A percentile compares a stretch with the other conserved stretches of the same genome.
Evolutionary conservation across 1,140 invertebrate species (phyloP).

Genomic region (Zophobas morio): DNA sequence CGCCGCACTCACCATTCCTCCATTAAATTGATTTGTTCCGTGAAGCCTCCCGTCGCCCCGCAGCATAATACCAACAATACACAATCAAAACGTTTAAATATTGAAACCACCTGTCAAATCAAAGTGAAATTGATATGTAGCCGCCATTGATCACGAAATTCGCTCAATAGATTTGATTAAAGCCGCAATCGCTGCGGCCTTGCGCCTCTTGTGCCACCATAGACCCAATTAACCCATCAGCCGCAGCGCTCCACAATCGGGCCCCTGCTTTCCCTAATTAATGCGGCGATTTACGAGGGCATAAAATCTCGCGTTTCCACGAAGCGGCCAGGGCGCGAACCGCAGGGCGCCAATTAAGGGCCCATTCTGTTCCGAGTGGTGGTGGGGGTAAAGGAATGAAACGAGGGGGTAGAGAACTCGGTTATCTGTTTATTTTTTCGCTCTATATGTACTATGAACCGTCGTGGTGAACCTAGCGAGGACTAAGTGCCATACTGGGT

Average conservation of each 20-base stretch:
- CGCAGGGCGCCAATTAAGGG: slow-evolving; percentile 61
- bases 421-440: slow-evolving; percentile 32
- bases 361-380: slow-evolving; percentile 56
- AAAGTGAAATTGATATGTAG: slow-evolving; percentile 47
- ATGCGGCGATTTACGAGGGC: slow-evolving; percentile 8
- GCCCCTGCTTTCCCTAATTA: slow-evolving; percentile 14
- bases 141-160: slow-evolving; percentile 41
- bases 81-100: slow-evolving; percentile 45
- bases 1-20: neutral
- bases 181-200: neutral
- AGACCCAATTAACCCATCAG: neutral
- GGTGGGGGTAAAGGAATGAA: slow-evolving; percentile 14
- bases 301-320: slow-evolving; percentile 8
- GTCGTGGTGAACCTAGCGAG: neutral
- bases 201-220: too few relatives aligned
- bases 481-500: neutral
- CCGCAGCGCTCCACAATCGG: slow-evolving; percentile 1
- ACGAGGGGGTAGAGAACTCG: slow-evolving; percentile 18
- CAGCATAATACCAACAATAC: slow-evolving; percentile 20
- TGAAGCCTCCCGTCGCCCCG: too few relatives aligned
- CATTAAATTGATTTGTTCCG: neutral
- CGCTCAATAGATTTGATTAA: slow-evolving; percentile 32
- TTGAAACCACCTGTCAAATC: slow-evolving; percentile 45
- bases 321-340: slow-evolving; percentile 18
- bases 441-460: neutral